Conservation (phyloP, 2,797 vertebrate genomes). For the Xenops minutus region DNA sequence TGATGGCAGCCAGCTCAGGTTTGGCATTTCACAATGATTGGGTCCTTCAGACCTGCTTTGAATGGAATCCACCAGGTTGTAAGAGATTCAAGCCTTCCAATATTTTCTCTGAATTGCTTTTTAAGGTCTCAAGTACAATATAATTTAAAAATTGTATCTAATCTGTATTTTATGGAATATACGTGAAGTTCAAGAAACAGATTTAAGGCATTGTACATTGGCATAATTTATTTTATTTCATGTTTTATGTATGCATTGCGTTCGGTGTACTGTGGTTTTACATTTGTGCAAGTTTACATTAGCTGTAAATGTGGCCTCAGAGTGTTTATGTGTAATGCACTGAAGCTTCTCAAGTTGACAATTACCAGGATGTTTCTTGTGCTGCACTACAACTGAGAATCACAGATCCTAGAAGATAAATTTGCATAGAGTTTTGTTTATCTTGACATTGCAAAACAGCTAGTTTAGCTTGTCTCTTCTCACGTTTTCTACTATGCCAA, state of each 20-base stretch:
- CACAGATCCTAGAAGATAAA: not conserved
- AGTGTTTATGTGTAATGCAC: not conserved
- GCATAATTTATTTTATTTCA: not conserved
- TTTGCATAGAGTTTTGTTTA: not conserved
- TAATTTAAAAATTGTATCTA: fast-evolving
- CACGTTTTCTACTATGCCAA: not conserved
- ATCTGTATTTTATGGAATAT: not conserved
- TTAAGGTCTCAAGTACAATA: not conserved
- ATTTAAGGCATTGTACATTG: not conserved
- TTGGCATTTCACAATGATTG: not conserved
- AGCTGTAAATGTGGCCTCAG: not conserved
- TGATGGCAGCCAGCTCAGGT: not conserved
- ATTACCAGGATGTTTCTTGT: not conserved
- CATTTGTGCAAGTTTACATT: not conserved
- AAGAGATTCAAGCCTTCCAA: not conserved
- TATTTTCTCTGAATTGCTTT: not conserved
- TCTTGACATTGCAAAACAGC: not conserved
- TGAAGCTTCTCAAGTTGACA: not conserved
- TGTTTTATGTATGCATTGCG: not conserved
- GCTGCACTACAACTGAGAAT: not conserved
- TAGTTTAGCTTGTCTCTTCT: not conserved
- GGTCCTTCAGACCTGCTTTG: not conserved
- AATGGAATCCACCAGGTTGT: not conserved
- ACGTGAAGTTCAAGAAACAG: not conserved
- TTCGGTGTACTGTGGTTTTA: not conserved